These are phyloP conservation scores for Muscicapa striata DNA, from an alignment of 2,797 vertebrate species.

Conservation along the genomic window DNA sequence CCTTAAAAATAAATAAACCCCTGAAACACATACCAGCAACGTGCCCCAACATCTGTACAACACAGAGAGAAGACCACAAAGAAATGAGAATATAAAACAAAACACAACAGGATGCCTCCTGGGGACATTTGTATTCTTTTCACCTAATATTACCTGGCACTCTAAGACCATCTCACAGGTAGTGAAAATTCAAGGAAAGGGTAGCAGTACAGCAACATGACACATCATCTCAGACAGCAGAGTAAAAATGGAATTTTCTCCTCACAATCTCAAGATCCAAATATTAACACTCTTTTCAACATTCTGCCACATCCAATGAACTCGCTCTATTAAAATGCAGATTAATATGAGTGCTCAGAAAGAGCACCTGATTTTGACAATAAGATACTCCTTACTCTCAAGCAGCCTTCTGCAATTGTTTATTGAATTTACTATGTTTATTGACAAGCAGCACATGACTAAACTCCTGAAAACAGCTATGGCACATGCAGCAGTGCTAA, in stretches of 20 bases:
- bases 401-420: neutral
- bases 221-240: neutral
- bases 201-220: neutral
- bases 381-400: neutral
- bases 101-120: neutral
- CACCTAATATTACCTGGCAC: neutral
- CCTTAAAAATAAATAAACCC: neutral
- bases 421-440: neutral
- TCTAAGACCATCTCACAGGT: neutral
- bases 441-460: neutral
- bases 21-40: neutral
- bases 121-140: neutral
- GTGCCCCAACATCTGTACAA: neutral
- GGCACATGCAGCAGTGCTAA: neutral
- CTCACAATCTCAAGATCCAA: neutral
- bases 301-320: neutral
- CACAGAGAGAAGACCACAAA: neutral
- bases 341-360: neutral
- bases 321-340: neutral
- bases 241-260: conserved; percentile 3
- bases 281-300: neutral
- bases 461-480: neutral
- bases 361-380: neutral
- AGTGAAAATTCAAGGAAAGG: neutral
- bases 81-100: neutral